A percentile compares a stretch with the other conserved stretches of the same genome.
Evolutionary conservation across 2,888 invertebrate genomes (phyloP).

Genomic region (Leptarthrus brevirostris): DNA sequence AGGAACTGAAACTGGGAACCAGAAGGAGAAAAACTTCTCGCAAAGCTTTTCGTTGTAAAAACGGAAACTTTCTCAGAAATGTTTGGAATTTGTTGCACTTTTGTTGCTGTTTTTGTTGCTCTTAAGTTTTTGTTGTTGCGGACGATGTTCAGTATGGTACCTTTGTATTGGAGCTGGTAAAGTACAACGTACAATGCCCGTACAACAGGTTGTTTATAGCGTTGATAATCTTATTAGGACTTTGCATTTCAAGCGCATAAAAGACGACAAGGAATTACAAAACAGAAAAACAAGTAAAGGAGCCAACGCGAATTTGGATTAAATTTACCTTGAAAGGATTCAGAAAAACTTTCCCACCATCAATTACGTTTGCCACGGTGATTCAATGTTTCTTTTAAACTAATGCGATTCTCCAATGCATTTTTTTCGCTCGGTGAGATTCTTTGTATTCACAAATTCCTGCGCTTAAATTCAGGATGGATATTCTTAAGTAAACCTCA

Average conservation of each 20-base stretch:
- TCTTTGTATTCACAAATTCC: too few species aligned
- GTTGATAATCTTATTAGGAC: constrained; percentile 29
- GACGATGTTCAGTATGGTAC: background rate
- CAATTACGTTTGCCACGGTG: background rate
- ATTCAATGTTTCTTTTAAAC: too few species aligned
- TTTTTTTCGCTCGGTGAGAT: too few species aligned
- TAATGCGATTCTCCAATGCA: too few species aligned
- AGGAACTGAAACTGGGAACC: too few species aligned
- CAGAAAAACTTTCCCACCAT: background rate
- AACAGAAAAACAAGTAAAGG: background rate
- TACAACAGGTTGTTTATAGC: constrained; percentile 11
- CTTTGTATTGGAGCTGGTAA: background rate
- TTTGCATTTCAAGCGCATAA: constrained; percentile 7
- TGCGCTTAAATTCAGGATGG: background rate
- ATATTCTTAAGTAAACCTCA: constrained; percentile 12
- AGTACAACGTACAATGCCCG: background rate
- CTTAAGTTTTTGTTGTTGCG: constrained; percentile 29
- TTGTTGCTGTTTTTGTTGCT: constrained; percentile 18
- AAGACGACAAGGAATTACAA: constrained; percentile 9
- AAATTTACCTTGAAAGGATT: background rate
- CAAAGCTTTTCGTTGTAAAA: constrained; percentile 8
- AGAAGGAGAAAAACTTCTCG: background rate
- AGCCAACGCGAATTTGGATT: background rate
- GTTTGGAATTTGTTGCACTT: constrained; percentile 25
- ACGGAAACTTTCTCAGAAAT: constrained; percentile 33